Percentiles rank a stretch among this genome's conserved stretches.
These are phyloP conservation scores for Drosophila nikananu DNA, from an alignment of 1,140 invertebrate species.

Conservation along the genomic window DNA sequence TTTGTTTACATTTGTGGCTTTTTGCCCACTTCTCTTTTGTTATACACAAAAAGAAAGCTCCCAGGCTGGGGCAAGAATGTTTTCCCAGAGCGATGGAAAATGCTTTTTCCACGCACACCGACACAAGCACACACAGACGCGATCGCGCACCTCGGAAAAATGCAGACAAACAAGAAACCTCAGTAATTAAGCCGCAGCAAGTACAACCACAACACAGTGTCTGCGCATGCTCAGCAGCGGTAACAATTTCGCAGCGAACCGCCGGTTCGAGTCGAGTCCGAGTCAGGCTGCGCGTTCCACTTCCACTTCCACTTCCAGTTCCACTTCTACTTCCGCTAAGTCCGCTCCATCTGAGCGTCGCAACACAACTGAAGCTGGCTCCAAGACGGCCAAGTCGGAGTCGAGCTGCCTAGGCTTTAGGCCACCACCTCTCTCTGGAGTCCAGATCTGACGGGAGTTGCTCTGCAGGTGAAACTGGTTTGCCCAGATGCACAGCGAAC, in stretches of 20 bases:
- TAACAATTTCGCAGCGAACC: slow-evolving; percentile 43
- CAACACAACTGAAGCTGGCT: slow-evolving; percentile 69
- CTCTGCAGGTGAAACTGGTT: slow-evolving; percentile 67
- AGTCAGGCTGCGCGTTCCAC: slow-evolving; percentile 8
- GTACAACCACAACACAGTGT: slow-evolving; percentile 30
- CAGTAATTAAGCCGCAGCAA: slow-evolving; percentile 75
- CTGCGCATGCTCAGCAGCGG: slow-evolving; percentile 66
- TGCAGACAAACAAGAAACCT: slow-evolving; percentile 80
- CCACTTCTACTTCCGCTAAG: slow-evolving; percentile 24
- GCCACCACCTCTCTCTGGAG: slow-evolving; percentile 20
- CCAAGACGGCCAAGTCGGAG: slow-evolving; percentile 20
- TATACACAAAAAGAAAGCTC: slow-evolving; percentile 77
- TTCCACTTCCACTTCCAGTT: slow-evolving; percentile 25
- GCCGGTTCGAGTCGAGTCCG: slow-evolving; percentile 24
- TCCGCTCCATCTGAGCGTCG: slow-evolving; percentile 74
- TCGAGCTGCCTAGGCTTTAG: slow-evolving; percentile 37
- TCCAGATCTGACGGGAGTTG: slow-evolving; percentile 18
- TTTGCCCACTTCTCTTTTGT: slow-evolving; percentile 52
- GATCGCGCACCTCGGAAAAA: slow-evolving; percentile 53
- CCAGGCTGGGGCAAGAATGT: slow-evolving; percentile 61
- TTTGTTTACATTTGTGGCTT: slow-evolving; percentile 69
- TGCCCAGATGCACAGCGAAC: slow-evolving; percentile 24
- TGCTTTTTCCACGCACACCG: slow-evolving; percentile 19
- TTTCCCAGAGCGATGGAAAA: slow-evolving; percentile 72
- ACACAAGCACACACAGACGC: slow-evolving; percentile 5